phyloP scores from a whole-genome alignment of 1,140 invertebrate species.

The Streblospio benedicti region DNA sequence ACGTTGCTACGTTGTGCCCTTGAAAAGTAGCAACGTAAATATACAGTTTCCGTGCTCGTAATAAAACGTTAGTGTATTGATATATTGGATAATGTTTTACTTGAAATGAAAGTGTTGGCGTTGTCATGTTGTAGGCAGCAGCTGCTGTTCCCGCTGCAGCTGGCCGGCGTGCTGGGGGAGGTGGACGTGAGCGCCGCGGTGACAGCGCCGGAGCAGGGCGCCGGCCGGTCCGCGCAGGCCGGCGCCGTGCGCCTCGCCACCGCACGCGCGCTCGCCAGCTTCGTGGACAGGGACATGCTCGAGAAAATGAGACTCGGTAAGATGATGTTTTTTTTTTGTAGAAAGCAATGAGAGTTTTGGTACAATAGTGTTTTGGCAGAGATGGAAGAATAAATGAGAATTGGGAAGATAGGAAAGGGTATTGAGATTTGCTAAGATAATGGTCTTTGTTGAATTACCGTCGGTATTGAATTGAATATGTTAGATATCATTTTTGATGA shows the following conservation, averaged over 20 bases:
- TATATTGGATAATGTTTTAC: no score
- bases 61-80: no score
- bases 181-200: slow-evolving; percentile 76
- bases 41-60: no score
- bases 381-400: background rate
- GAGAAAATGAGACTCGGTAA: slow-evolving; percentile 80
- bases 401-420: no score
- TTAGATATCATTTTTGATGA: no score
- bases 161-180: slow-evolving; percentile 62
- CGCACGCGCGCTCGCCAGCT: slow-evolving; percentile 65
- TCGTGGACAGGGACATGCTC: slow-evolving; percentile 65
- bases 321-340: slow-evolving; percentile 17
- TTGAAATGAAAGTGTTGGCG: no score
- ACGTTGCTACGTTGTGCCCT: no score
- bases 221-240: slow-evolving; percentile 64
- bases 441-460: no score
- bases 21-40: no score
- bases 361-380: background rate
- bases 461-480: no score
- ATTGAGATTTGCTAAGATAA: no score
- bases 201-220: slow-evolving; percentile 61
- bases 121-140: slow-evolving; percentile 45
- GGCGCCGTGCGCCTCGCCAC: slow-evolving; percentile 80
- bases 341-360: no score
- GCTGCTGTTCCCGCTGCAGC: slow-evolving; percentile 76